Percentiles rank a stretch among this genome's conserved stretches.
Evolutionary conservation across 2,113 vertebrate species (phyloP).

Genomic region (Cyanoderma ruficeps): DNA sequence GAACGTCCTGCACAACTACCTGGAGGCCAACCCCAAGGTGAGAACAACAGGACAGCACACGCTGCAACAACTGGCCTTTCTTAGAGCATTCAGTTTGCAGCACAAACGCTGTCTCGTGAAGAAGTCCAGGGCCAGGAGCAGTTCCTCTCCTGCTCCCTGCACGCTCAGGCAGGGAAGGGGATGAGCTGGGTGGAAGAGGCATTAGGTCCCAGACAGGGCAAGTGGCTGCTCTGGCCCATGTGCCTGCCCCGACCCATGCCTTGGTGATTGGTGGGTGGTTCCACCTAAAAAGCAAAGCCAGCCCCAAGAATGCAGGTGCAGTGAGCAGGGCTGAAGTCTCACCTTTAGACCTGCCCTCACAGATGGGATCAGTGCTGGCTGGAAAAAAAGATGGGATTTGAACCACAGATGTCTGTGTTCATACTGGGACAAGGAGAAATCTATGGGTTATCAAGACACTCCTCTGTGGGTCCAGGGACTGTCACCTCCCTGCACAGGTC

Average conservation of each 20-base stretch:
- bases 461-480: background rate
- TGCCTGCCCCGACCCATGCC: accelerated
- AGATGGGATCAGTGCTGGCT: accelerated
- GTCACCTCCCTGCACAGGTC: background rate
- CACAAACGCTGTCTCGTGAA: accelerated
- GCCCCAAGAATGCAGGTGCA: background rate
- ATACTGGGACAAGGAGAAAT: background rate
- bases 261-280: background rate
- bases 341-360: background rate
- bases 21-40: conserved; percentile 77
- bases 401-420: background rate
- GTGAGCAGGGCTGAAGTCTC: background rate
- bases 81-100: background rate
- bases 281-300: background rate
- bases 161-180: background rate
- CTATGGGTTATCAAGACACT: background rate
- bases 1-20: conserved; percentile 75
- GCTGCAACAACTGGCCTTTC: accelerated
- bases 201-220: background rate
- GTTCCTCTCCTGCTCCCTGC: background rate
- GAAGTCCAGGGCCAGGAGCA: background rate
- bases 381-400: accelerated
- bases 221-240: background rate
- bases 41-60: background rate
- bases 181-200: background rate